Evolutionary conservation across 2,113 vertebrate species (phyloP), one percentile per base, ranked within the genome.

Genomic region (Picathartes gymnocephalus): DNA sequence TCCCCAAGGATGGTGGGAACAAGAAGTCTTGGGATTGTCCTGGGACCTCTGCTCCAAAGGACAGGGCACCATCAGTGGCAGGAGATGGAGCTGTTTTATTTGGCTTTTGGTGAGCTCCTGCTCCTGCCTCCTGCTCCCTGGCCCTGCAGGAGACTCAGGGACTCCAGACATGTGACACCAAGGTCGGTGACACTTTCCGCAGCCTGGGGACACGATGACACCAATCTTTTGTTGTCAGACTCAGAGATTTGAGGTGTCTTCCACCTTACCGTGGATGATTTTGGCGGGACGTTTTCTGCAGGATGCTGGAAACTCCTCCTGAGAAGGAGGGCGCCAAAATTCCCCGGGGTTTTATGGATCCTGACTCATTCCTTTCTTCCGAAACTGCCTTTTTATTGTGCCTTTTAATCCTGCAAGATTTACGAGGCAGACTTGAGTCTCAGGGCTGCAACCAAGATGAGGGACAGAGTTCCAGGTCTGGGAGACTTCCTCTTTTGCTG

Each of bases 371-470:
- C 65, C 13, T 86, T 88, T 66, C 40, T 89, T 84, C 73, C 81
- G 65, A 66, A 94, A 42, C 10, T 42, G 39, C 13, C 35, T 74
- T 92, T 84, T 84, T 62, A 56, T 71, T 89, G 44, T 76, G 39
- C 45, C 30, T 93, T 28, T 92, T 90, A 68, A 76, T 87, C 37
- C 78, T 79, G 37, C 16, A 72, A 68, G 64, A 85, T 87, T 94
- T 74, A 79, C n/a, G 73, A 78, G 87, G 19, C 81, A 89, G 40
- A 39, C 48, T 81, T 15, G 54, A 89, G 50, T 60, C 48, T 60
- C 81, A 82, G 92, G 56, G 87, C 44, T 51, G 69, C 69, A 92
- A 87, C 92, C 92, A 87, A 85, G 47, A 17, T 25, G 78, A 95
- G 69, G 57, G 69, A 81, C 80, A 54, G 48, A 91, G 21, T 70